A percentile compares a stretch with the other conserved stretches of the same genome.
These are phyloP conservation scores for Eidolon dupreanum DNA, from an alignment of 2,797 vertebrate genomes.

Conservation along the genomic window DNA sequence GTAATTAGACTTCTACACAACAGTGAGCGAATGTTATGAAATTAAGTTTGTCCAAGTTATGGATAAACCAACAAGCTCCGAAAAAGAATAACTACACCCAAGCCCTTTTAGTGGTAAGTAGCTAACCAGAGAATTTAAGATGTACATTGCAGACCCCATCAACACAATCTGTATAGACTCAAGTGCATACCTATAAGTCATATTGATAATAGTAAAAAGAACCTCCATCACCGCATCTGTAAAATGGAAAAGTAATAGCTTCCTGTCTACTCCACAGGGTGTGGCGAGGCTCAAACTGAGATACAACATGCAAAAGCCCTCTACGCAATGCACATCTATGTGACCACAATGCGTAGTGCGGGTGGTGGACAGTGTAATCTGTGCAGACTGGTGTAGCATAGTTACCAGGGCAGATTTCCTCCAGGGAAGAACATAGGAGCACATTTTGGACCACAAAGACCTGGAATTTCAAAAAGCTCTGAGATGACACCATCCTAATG, in stretches of 20 bases:
- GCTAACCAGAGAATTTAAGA: neutral
- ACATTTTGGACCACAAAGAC: neutral
- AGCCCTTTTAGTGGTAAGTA: neutral
- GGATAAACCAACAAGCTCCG: neutral
- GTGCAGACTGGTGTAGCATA: neutral
- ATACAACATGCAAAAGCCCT: neutral
- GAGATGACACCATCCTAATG: neutral
- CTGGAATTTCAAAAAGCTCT: neutral
- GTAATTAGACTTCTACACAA: neutral
- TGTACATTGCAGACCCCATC: neutral
- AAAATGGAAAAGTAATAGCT: neutral
- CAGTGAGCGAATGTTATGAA: neutral
- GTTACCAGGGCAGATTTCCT: neutral
- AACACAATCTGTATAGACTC: neutral
- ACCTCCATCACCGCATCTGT: neutral
- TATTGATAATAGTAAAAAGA: neutral
- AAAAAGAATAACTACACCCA: neutral
- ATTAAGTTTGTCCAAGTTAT: neutral
- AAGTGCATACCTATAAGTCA: neutral
- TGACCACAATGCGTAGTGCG: neutral
- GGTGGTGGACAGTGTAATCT: accelerated
- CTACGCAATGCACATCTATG: neutral
- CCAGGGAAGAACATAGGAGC: neutral
- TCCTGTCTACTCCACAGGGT: neutral
- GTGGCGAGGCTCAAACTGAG: neutral